phyloP scores from a whole-genome alignment of 2,888 invertebrate genomes.

The Oscheius sp. region DNA sequence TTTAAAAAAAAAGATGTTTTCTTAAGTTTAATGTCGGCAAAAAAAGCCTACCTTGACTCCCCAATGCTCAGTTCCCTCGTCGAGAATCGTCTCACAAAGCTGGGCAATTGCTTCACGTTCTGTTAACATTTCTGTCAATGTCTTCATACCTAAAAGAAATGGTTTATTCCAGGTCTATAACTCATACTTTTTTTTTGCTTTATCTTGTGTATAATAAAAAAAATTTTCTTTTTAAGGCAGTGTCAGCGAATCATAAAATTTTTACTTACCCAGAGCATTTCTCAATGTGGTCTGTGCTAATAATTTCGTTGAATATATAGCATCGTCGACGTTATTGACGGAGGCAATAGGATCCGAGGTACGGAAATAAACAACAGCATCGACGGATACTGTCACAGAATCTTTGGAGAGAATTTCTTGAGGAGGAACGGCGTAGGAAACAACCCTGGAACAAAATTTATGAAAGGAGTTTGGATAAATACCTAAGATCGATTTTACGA shows the following conservation, averaged over 20 bases:
- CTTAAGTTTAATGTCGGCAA: no score
- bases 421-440: slow-evolving; percentile 70
- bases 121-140: slow-evolving; percentile 93
- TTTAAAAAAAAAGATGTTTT: no score
- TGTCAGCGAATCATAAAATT: not conserved
- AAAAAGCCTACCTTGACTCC: slow-evolving; percentile 65
- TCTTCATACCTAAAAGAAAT: slow-evolving; percentile 81
- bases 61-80: slow-evolving; percentile 71
- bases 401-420: slow-evolving; percentile 71
- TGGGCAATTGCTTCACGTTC: slow-evolving; percentile 80
- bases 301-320: slow-evolving; percentile 80
- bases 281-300: slow-evolving; percentile 73
- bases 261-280: slow-evolving; percentile 81
- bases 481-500: slow-evolving; percentile 88
- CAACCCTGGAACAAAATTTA: slow-evolving; percentile 54
- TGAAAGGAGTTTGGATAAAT: no score
- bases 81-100: slow-evolving; percentile 70
- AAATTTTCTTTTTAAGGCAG: no score
- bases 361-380: slow-evolving; percentile 69
- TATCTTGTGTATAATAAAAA: no score
- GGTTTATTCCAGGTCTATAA: no score
- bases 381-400: slow-evolving; percentile 67
- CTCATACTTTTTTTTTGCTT: no score
- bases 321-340: slow-evolving; percentile 72
- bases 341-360: slow-evolving; percentile 65